Conservation (phyloP, 2,113 vertebrate species). For the Tretioscincus oriximinensis region DNA sequence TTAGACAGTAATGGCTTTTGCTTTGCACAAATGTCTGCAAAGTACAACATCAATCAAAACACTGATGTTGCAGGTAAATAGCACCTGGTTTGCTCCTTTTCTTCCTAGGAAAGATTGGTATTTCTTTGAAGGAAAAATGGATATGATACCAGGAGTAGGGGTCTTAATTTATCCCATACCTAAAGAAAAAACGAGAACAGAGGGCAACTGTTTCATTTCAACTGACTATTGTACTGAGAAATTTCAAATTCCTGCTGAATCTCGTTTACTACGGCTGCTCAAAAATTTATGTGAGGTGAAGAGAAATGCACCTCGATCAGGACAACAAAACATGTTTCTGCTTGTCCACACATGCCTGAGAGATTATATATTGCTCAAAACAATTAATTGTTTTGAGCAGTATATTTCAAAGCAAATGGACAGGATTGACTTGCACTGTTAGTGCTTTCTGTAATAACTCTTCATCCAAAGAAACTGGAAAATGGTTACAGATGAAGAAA, state of each 20-base stretch:
- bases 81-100: background rate
- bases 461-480: background rate
- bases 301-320: background rate
- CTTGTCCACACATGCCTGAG: slow-evolving; percentile 2
- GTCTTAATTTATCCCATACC: background rate
- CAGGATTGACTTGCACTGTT: background rate
- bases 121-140: background rate
- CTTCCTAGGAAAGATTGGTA: background rate
- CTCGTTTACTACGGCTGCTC: background rate
- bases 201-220: background rate
- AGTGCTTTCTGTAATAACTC: background rate
- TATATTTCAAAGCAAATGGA: background rate
- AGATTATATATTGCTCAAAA: too few species aligned
- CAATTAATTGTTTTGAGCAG: too few species aligned
- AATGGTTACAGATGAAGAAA: background rate
- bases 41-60: too few species aligned
- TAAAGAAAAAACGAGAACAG: background rate
- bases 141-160: background rate
- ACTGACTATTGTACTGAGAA: background rate
- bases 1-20: too few species aligned
- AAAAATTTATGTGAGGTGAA: background rate
- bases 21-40: too few species aligned
- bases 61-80: too few species aligned
- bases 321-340: background rate
- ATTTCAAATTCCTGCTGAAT: background rate